Base-by-base conservation (phyloP, 2,113 vertebrate species). In the Cynoglossus semilaevis region DNA sequence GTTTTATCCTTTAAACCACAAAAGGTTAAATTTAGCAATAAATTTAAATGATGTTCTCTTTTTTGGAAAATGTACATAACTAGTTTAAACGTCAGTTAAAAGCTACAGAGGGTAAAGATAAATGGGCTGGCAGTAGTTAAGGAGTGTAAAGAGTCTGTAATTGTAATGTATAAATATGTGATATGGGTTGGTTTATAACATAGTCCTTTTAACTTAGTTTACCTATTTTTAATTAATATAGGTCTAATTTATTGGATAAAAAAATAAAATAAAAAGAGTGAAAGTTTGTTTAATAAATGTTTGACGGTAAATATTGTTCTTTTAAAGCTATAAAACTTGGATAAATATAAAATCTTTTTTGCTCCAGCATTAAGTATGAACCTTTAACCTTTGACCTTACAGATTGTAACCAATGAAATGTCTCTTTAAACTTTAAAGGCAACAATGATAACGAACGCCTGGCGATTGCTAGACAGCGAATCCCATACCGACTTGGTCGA, bases 341-440 rank as follows among this genome's bases (percentile, higher is more conserved):
- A 91, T 93, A 93, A 94, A 85, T 76, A 66, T 81, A 74, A 94
- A 94, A 93, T 88, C 67, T 88, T 91, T n/a, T 94, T 94, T 98
- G 93, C 92, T 94, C 88, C 89, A 94, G 92, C 92, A 93, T 94
- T 95, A 96, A 94, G 94, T 95, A 95, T 96, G 96, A 96, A 93
- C 92, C 90, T 98, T 97, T 96, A 97, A 95, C 95, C 93, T 94
- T 96, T 98, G 95, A 97, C 94, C 94, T 97, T 96, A 94, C 95
- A 98, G 94, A 96, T 98, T 97, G 94, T 99, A 99, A 99, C 97
- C 97, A 94, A 94, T 99, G 96, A 98, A 98, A 99, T 99, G 96
- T 99, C 96, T 99, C 93, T 98, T 98, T 98, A 99, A 99, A 99
- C 97, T 99, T 98, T 97, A 99, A 99, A 99, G 97, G 97, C 95